Conservation (phyloP, 2,888 invertebrate genomes). For the Phyllotreta striolata region DNA sequence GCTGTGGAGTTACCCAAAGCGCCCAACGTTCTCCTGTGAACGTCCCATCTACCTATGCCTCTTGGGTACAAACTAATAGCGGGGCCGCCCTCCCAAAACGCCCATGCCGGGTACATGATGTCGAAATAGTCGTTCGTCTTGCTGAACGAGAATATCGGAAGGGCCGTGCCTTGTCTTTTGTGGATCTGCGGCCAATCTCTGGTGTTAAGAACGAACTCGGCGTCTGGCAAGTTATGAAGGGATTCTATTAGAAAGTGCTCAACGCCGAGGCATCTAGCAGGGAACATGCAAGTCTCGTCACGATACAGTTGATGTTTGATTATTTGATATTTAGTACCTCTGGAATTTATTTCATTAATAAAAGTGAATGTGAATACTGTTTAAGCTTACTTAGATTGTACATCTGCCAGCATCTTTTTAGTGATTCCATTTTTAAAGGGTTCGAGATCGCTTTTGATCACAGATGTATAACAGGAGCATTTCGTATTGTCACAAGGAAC, state of each 20-base stretch:
- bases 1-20: slow-evolving; percentile 73
- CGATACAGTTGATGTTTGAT: slow-evolving; percentile 82
- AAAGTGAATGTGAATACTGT: slow-evolving; percentile 6
- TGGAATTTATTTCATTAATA: slow-evolving; percentile 50
- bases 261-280: slow-evolving; percentile 87
- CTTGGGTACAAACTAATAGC: slow-evolving; percentile 92
- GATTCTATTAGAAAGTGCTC: slow-evolving; percentile 85
- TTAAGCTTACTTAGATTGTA: slow-evolving; percentile 60
- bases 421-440: slow-evolving; percentile 77
- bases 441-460: slow-evolving; percentile 74
- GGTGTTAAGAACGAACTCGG: slow-evolving; percentile 88
- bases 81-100: slow-evolving; percentile 98
- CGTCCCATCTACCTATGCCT: slow-evolving; percentile 94
- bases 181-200: slow-evolving; percentile 93
- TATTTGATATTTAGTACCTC: slow-evolving; percentile 84
- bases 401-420: slow-evolving; percentile 68
- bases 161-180: slow-evolving; percentile 66
- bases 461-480: slow-evolving; percentile 71
- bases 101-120: slow-evolving; percentile 96
- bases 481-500: slow-evolving; percentile 66
- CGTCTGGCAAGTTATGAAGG: slow-evolving; percentile 75
- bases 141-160: slow-evolving; percentile 96
- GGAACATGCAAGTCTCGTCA: slow-evolving; percentile 88
- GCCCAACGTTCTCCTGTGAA: slow-evolving; percentile 67
- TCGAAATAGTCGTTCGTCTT: slow-evolving; percentile 87